These are phyloP conservation scores for Chaetodon auriga DNA, from an alignment of 2,113 vertebrate genomes.

Conservation along the genomic window DNA sequence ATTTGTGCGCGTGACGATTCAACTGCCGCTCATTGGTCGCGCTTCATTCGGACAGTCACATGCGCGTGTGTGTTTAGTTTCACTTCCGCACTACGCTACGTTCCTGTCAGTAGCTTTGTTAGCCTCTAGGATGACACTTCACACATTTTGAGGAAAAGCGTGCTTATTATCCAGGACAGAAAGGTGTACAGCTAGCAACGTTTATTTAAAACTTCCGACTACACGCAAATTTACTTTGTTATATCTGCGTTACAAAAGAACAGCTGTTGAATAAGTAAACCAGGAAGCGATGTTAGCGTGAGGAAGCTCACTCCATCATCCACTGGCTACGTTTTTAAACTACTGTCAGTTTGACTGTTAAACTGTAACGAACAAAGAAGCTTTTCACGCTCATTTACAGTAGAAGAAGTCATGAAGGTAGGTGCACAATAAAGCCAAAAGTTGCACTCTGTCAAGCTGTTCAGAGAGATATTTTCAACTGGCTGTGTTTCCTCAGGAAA, in stretches of 20 bases:
- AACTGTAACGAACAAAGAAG: conserved; percentile 7
- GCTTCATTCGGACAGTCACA: conserved; percentile 39
- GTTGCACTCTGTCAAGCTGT: not conserved
- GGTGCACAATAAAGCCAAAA: not conserved
- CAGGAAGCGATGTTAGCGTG: conserved; percentile 71
- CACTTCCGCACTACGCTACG: conserved; percentile 80
- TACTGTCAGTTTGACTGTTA: conserved; percentile 7
- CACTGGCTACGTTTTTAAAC: conserved; percentile 18
- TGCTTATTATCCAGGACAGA: not conserved
- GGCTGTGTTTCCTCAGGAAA: not conserved
- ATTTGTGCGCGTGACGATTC: conserved; percentile 8
- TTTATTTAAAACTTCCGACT: not conserved
- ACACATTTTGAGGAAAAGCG: not conserved
- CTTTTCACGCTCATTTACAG: not conserved
- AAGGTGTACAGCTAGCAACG: not conserved
- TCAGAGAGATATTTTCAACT: not conserved
- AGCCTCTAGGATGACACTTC: conserved; percentile 30
- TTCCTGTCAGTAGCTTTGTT: conserved; percentile 47
- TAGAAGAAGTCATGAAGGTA: conserved; percentile 69
- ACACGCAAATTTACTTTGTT: not conserved
- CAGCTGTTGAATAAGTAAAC: conserved; percentile 16
- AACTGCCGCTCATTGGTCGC: conserved; percentile 56
- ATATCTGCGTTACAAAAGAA: not conserved
- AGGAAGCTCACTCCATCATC: conserved; percentile 44
- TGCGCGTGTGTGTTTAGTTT: conserved; percentile 74